Conservation (phyloP, 2,888 invertebrate species). For the Gisinianus flammeolus region DNA sequence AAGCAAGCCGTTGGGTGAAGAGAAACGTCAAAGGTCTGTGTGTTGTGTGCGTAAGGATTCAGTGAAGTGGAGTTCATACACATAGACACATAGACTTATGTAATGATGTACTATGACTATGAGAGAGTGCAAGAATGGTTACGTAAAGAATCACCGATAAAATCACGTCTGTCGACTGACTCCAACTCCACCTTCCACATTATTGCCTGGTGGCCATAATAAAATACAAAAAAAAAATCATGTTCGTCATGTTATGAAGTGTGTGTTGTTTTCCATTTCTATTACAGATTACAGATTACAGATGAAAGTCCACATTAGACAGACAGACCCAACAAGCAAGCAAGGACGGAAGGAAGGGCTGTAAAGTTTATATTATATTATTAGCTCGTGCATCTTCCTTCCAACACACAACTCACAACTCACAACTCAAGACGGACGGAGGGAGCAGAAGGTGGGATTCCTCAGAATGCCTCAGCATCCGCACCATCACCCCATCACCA, state of each 20-base stretch:
- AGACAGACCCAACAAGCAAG: neutral
- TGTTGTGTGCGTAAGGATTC: neutral
- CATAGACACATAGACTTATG: neutral
- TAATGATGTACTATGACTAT: neutral
- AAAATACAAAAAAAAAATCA: neutral
- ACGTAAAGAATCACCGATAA: slow-evolving; percentile 26
- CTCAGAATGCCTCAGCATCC: too few relatives aligned
- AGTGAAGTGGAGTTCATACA: too few relatives aligned
- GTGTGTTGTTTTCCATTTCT: neutral
- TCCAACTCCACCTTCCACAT: slow-evolving; percentile 17
- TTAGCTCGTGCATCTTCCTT: neutral
- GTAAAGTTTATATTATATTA: neutral
- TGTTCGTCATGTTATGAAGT: neutral
- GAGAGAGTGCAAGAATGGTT: neutral
- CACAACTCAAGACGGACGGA: neutral
- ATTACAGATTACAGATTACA: neutral
- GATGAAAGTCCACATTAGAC: neutral
- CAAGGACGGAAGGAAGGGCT: neutral
- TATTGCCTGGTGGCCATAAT: slow-evolving; percentile 11
- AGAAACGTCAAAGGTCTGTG: neutral
- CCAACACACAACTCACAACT: too few relatives aligned
- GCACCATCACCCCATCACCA: too few relatives aligned
- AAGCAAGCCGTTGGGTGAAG: neutral
- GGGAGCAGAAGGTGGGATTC: too few relatives aligned
- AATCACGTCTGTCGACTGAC: slow-evolving; percentile 25